A percentile compares a stretch with the other conserved stretches of the same genome.
Conservation (phyloP, 2,797 vertebrate species). For the Melanogrammus aeglefinus region DNA sequence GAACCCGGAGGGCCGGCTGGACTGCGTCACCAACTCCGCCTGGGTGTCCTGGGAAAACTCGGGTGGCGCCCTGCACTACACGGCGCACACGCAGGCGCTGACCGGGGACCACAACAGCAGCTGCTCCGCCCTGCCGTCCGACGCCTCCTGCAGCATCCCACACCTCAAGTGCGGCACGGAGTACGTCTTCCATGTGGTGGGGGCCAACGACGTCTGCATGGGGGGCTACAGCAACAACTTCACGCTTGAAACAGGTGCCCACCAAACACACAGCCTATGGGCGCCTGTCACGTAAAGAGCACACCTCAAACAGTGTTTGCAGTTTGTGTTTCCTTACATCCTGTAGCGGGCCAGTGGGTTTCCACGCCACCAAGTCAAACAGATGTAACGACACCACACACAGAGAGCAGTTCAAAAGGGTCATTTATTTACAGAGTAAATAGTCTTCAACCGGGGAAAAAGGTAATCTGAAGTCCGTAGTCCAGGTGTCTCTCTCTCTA, state of each 20-base stretch:
- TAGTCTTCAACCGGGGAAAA: too few relatives aligned
- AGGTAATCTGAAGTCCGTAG: too few relatives aligned
- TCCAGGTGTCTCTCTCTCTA: too few relatives aligned
- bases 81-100: conserved; percentile 41
- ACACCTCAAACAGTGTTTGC: not conserved
- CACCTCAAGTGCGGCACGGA: conserved; percentile 67
- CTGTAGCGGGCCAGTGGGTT: too few relatives aligned
- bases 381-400: too few relatives aligned
- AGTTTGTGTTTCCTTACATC: too few relatives aligned
- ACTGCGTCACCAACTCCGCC: conserved; percentile 71
- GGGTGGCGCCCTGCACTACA: conserved; percentile 64
- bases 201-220: conserved; percentile 60
- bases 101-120: conserved; percentile 45
- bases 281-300: too few relatives aligned
- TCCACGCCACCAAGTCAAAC: too few relatives aligned
- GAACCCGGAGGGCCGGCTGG: conserved; percentile 47
- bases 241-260: conserved; percentile 69
- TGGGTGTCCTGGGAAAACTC: conserved; percentile 66
- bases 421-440: too few relatives aligned
- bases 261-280: not conserved
- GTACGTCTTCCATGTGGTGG: conserved; percentile 66
- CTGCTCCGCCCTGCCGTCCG: conserved; percentile 42
- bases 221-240: conserved; percentile 56
- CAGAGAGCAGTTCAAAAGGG: too few relatives aligned
- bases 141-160: conserved; percentile 56